A percentile compares a stretch with the other conserved stretches of the same genome.
Evolutionary conservation across 1,140 invertebrate genomes (phyloP).

Genomic region (Delia radicum): DNA sequence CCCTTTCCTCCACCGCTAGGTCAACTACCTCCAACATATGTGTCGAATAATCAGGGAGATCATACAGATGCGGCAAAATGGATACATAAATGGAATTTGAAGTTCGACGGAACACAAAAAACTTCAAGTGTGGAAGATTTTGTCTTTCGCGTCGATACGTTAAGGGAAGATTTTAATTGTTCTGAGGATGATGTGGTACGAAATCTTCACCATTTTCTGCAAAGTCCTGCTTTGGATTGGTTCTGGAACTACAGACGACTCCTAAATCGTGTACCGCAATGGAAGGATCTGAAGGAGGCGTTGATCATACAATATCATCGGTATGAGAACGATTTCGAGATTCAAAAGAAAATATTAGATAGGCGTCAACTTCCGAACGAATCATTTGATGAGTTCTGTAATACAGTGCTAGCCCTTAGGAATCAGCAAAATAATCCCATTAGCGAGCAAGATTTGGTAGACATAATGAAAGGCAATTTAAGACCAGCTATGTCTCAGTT

Average conservation of each 20-base stretch:
- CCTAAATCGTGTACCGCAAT: background rate
- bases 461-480: background rate
- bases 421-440: no score
- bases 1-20: no score
- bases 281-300: background rate
- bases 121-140: background rate
- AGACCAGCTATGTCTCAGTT: background rate
- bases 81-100: background rate
- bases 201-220: background rate
- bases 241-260: background rate
- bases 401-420: background rate
- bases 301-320: background rate
- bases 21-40: no score
- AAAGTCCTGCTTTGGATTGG: background rate
- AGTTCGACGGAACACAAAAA: background rate
- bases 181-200: background rate
- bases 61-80: no score
- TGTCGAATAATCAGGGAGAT: no score
- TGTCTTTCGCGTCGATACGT: background rate
- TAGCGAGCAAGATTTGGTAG: background rate
- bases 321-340: background rate
- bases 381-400: background rate
- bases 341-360: background rate
- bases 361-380: background rate
- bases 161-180: background rate